Conservation (phyloP, 2,113 vertebrate genomes). For the Orientallactaga bullata region DNA sequence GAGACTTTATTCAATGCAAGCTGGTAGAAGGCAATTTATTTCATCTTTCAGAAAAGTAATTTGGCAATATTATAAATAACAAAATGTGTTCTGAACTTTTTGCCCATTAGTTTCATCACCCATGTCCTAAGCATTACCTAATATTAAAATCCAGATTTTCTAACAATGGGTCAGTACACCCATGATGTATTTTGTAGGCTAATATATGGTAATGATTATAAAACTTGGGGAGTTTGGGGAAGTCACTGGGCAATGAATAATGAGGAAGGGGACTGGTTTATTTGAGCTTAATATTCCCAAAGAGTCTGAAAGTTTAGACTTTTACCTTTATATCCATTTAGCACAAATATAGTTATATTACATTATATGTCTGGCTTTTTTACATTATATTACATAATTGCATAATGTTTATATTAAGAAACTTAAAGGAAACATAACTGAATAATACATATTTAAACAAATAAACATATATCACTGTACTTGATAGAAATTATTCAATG, state of each 20-base stretch:
- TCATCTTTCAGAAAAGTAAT: background rate
- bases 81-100: background rate
- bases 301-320: background rate
- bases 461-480: background rate
- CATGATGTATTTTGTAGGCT: background rate
- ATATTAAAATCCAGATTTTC: background rate
- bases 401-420: constrained; percentile 9
- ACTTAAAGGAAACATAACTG: background rate
- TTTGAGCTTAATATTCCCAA: background rate
- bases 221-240: background rate
- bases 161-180: background rate
- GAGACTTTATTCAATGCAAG: background rate
- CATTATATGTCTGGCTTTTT: too few species aligned
- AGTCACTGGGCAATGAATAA: background rate
- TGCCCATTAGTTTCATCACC: background rate
- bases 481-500: background rate
- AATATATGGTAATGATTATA: background rate
- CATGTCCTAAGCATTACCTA: background rate
- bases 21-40: background rate
- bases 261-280: background rate
- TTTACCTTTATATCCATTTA: background rate
- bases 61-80: background rate
- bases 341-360: background rate
- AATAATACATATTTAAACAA: background rate
- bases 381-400: too few species aligned